A percentile compares a stretch with the other conserved stretches of the same genome.
Evolutionary conservation across 2,888 invertebrate genomes (phyloP).

Genomic region (Cephus rjabovi): DNA sequence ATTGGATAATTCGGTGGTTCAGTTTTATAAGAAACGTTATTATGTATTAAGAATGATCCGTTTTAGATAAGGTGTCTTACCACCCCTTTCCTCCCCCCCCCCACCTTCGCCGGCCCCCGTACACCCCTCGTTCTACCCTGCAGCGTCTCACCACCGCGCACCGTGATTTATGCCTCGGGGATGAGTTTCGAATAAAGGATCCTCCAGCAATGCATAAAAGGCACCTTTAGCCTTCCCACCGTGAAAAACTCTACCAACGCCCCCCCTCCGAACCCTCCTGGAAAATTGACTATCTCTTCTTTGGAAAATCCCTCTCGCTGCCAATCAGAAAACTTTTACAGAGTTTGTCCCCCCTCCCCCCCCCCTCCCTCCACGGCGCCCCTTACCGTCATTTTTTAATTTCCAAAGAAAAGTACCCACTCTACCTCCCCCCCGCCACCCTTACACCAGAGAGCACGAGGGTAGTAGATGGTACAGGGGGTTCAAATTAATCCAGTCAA

Average conservation of each 20-base stretch:
- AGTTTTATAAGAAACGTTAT: constrained; percentile 39
- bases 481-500: not conserved
- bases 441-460: not conserved
- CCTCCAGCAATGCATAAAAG: constrained; percentile 4
- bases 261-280: not conserved
- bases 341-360: not conserved
- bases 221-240: not conserved
- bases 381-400: not conserved
- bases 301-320: not conserved
- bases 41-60: constrained; percentile 39
- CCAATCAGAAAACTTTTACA: not conserved
- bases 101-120: not conserved
- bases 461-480: not conserved
- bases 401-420: not conserved
- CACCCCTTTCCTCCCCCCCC: not conserved
- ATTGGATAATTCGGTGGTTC: constrained; percentile 23
- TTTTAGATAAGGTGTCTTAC: constrained; percentile 30
- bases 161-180: constrained; percentile 32
- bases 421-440: rapidly evolving
- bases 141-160: constrained; percentile 1
- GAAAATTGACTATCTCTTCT: not conserved
- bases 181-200: constrained; percentile 12
- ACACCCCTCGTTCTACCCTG: not conserved
- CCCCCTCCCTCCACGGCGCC: not conserved
- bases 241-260: not conserved